Evolutionary conservation across 1,140 invertebrate species (phyloP), one percentile per base, ranked within the genome.

Genomic region (Saccostrea cuccullata): DNA sequence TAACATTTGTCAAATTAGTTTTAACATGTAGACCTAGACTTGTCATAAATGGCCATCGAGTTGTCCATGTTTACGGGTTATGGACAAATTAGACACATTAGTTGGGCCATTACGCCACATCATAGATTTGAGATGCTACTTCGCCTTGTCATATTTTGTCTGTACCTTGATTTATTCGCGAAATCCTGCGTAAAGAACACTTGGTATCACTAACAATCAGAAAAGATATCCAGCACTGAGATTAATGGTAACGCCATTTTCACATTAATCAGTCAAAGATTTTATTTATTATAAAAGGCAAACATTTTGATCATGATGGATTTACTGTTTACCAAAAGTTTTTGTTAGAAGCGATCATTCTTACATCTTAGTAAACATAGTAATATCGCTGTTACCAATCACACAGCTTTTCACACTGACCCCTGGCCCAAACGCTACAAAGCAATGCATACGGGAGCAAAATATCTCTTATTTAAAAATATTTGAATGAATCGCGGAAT

Each of bases 281-380:
- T 77, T 77, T 77, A 77, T 77, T 77, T 77, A 77, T 77, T 77
- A 77, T 77, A 77, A 77, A 77, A 77, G 70, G 70, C 70, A 77
- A 77, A 77, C 70, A 77, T 77, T 67, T 77, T 77, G 70, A 77
- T 77, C 70, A 77, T 77, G 70, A 77, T 77, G 70, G 70, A 77
- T 77, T 77, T 77, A 77, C 11, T 77, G 70, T 77, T 77, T 77
- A 77, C 26, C 70, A 13, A 77, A 77, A 77, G 26, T 30, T 77
- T n/a, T 77, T 77, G 26, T 77, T 77, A 15, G 23, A 36, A 77
- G 30, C 12, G 13, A 36, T 77, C 70, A 77, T 77, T 77, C 70
- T 77, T 77, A 77, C 26, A 30, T 77, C 70, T 77, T 77, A 30
- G 70, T 77, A 77, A 77, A 77, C 70, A 77, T 36, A 30, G 30